phyloP scores from a whole-genome alignment of 2,113 vertebrate genomes.

The Panthera leo region DNA sequence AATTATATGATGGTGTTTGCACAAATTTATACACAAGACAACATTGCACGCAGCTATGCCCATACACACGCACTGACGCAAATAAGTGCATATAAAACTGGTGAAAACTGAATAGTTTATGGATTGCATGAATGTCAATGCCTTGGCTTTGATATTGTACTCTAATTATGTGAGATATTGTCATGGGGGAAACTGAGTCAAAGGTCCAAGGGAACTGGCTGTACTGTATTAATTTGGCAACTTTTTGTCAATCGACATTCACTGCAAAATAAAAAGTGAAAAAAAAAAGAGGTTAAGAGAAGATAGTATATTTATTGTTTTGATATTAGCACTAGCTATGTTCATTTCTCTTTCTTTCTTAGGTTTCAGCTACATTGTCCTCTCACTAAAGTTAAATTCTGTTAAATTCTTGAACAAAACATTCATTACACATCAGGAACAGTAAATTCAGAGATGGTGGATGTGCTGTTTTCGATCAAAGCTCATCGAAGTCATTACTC shows the following conservation, averaged over 20 bases:
- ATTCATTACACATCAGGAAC: not conserved
- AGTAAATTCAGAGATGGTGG: not conserved
- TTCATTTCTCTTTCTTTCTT: not conserved
- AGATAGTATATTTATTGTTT: not conserved
- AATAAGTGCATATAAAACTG: not conserved
- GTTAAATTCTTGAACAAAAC: not conserved
- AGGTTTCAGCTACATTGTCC: not conserved
- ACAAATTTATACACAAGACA: not conserved
- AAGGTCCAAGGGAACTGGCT: not conserved
- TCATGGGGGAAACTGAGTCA: not conserved
- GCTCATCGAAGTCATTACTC: not conserved
- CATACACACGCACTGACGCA: not conserved
- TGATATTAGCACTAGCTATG: not conserved
- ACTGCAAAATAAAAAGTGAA: not conserved
- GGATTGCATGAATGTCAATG: not conserved
- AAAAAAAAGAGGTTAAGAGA: not conserved
- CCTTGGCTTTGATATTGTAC: not conserved
- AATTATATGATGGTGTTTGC: not conserved
- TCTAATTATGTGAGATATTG: not conserved
- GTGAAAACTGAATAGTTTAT: not conserved
- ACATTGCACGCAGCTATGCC: not conserved
- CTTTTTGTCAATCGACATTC: not conserved
- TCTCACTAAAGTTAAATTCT: not conserved
- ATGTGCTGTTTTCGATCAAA: not conserved
- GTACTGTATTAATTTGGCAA: not conserved